These are phyloP conservation scores for Channa striata DNA, from an alignment of 2,797 vertebrate species.

Conservation along the genomic window DNA sequence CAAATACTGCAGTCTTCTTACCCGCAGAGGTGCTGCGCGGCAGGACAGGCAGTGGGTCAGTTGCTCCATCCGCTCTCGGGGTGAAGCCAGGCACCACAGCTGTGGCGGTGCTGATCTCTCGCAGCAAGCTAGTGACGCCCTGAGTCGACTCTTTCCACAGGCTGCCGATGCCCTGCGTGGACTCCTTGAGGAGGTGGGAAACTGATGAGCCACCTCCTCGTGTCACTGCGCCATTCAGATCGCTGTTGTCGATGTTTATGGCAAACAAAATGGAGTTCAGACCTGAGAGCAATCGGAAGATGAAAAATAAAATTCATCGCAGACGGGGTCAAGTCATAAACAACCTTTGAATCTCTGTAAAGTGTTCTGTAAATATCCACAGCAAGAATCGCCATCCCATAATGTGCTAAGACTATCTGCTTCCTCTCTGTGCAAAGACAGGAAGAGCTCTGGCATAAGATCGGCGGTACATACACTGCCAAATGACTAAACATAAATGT, in stretches of 20 bases:
- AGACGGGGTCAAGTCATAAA: neutral
- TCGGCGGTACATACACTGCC: conserved; percentile 40
- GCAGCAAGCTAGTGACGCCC: conserved; percentile 93
- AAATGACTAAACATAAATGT: too few species aligned
- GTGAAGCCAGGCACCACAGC: conserved; percentile 92
- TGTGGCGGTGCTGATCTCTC: conserved; percentile 94
- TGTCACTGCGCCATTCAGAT: conserved; percentile 92
- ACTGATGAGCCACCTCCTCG: conserved; percentile 82
- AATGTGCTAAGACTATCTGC: conserved; percentile 4
- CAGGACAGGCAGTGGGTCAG: conserved; percentile 92
- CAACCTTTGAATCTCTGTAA: conserved; percentile 28
- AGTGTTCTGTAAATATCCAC: conserved; percentile 14
- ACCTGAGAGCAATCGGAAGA: conserved; percentile 77
- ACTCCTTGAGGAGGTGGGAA: conserved; percentile 94
- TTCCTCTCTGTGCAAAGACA: conserved; percentile 1
- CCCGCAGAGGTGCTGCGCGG: conserved; percentile 86
- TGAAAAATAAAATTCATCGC: conserved; percentile 1
- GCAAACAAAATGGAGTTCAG: conserved; percentile 98
- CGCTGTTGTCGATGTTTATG: conserved; percentile 97
- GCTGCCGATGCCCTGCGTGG: conserved; percentile 95
- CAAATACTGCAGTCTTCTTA: conserved; percentile 44
- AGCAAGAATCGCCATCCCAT: neutral
- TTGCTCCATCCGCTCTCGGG: conserved; percentile 86
- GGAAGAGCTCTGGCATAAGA: conserved; percentile 36
- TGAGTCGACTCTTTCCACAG: conserved; percentile 96